Evolutionary conservation across 2,888 invertebrate genomes (phyloP).

Genomic region (Macropis europaea): DNA sequence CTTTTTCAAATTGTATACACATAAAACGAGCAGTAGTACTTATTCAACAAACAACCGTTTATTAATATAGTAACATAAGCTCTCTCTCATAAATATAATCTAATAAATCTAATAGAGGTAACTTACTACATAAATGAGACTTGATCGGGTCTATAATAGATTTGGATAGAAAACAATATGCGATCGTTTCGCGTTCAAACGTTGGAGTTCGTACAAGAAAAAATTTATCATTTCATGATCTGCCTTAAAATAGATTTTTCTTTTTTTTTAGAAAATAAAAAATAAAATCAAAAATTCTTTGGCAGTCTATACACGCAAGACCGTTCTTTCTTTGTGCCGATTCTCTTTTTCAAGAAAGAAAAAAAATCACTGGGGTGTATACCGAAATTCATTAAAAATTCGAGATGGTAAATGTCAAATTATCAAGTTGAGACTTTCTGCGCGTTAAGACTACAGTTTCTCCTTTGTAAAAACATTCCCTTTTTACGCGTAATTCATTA

Average conservation of each 20-base stretch:
- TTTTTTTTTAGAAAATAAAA: conserved; percentile 9
- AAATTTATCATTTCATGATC: background rate
- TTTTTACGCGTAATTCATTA: conserved; percentile 10
- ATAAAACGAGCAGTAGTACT: background rate
- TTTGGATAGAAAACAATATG: conserved; percentile 20
- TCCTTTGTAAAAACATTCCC: conserved; percentile 57
- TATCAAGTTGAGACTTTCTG: conserved; percentile 11
- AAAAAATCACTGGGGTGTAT: background rate
- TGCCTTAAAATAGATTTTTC: background rate
- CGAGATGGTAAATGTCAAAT: conserved; percentile 8
- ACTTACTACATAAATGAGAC: conserved; percentile 32
- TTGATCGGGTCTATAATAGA: conserved; percentile 22
- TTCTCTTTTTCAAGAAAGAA: background rate
- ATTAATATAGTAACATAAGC: conserved; percentile 51
- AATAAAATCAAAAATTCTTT: conserved; percentile 14
- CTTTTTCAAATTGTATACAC: too few species aligned
- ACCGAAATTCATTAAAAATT: conserved; percentile 17
- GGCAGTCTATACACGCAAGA: background rate
- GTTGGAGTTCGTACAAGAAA: background rate
- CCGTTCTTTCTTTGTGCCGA: background rate
- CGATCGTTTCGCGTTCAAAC: background rate
- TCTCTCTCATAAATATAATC: conserved; percentile 45
- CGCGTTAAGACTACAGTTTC: conserved; percentile 56
- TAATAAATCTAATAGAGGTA: conserved; percentile 49
- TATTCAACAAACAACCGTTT: conserved; percentile 56